Base-by-base conservation (phyloP, 2,113 vertebrate genomes). In the Merops nubicus region DNA sequence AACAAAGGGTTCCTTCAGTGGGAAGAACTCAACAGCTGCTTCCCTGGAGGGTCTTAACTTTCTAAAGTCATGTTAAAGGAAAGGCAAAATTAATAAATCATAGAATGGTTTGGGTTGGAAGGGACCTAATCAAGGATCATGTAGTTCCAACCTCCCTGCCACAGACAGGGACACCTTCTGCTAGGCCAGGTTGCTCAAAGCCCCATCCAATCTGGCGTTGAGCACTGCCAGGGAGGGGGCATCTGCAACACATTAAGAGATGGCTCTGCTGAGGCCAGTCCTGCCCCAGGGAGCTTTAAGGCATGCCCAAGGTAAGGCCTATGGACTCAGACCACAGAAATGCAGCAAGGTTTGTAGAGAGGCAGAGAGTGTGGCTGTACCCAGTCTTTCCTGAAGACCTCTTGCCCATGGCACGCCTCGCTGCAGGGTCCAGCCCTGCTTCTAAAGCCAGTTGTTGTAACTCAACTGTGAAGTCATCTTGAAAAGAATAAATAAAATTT, bases 381-480 rank as follows among this genome's bases (percentile, higher is more conserved):
- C 34, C 16, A 34, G 26, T n/a, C 25, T 16, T 22, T 26, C n/a
- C 38, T 16, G 45, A 33, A 34, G 15, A 34, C 14, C 34, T 25
- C 43, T 28, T 4, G 1, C 1, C 1, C 34, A 15, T 0, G 1
- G n/a, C 47, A 34, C 26, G 28, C 9, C 42, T 14, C 12, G 2
- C 42, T 19, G 47, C 76, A 8, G 26, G 18, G 63, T 42, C 56
- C 2, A 4, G 42, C 31, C 42, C 2, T 3, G 18, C 48, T 48
- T 13, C 68, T 22, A 12, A 23, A 1, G 6, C 25, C 26, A 33
- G 10, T 3, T 57, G 62, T 63, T 70, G 23, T 45, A 70, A 70
- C 25, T 74, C n/a, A 48, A 12, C 26, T 38, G 13, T 13, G 25
- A 85, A 67, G 31, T 26, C 11, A 16, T 8, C 19, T 21, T 57